A percentile compares a stretch with the other conserved stretches of the same genome.
Conservation (phyloP, 2,888 invertebrate genomes). For the Nephrotoma appendiculata region DNA sequence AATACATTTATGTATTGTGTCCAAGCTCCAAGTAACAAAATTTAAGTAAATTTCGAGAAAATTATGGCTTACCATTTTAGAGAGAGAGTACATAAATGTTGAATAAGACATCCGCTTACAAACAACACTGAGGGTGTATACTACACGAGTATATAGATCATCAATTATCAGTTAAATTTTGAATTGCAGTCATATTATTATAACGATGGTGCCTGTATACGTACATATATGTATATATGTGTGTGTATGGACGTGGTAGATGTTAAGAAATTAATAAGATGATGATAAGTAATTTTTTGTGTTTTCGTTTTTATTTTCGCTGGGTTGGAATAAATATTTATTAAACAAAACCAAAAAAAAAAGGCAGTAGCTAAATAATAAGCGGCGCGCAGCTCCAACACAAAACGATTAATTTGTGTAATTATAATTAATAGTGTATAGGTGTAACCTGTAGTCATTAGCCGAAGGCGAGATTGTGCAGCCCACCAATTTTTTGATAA, state of each 20-base stretch:
- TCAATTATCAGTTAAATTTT: background rate
- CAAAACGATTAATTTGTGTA: background rate
- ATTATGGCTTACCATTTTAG: background rate
- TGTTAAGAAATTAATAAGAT: background rate
- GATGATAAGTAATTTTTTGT: background rate
- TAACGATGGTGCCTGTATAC: background rate
- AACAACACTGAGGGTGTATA: background rate
- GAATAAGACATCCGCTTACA: background rate
- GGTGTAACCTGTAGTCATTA: too few species aligned
- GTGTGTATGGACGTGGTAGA: background rate
- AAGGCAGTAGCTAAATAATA: background rate
- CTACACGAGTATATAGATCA: background rate
- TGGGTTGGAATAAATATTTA: background rate
- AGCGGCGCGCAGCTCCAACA: background rate
- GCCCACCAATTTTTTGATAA: too few species aligned
- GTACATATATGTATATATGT: background rate
- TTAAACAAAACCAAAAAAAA: background rate
- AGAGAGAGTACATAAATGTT: background rate
- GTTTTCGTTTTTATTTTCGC: background rate
- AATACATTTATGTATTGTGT: background rate
- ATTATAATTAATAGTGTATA: too few species aligned
- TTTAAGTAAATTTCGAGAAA: background rate
- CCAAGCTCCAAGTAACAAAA: background rate
- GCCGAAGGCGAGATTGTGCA: too few species aligned
- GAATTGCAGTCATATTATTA: background rate